Evolutionary conservation across 1,140 invertebrate species (phyloP), one percentile per base, ranked within the genome.

Genomic region (Aphaenogaster ashmeadi): DNA sequence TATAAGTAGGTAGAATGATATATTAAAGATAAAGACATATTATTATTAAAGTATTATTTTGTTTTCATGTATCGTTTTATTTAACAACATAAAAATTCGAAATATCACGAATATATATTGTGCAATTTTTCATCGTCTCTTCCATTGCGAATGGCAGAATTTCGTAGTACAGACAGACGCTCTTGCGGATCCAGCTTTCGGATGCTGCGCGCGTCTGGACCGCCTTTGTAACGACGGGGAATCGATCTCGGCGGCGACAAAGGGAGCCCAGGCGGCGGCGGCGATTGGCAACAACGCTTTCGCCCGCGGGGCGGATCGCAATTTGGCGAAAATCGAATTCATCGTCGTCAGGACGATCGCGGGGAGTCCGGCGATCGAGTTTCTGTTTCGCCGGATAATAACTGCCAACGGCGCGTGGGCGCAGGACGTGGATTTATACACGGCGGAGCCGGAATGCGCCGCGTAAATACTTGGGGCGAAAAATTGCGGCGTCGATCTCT

Each of bases 321-420:
- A 84, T 74, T 84, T 75, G 54, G 18, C 41, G 80, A 84, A 62
- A 75, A 84, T 84, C 54, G 69, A 84, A 84, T 75, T 84, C 67
- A 47, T 60, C 44, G 47, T 79, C 52, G 58, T 47, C 62, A 47
- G 27, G 78, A 50, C 18, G 75, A n/a, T 58, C 52, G 27, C 41
- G 41, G 13, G 2, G 6, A 4, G 66, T 5, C 8, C 18, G 9
- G 33, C 54, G 58, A 64, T 62, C 52, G 64, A 21, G 67, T 58
- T 72, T 72, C 79, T 13, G 79, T 72, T 72, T 58, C 66, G 50
- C 15, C 41, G 50, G 72, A 81, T 81, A 84, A 83, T 83, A 83
- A 84, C 69, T 71, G 56, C 21, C 36, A 18, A 13, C 21, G 6
- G 47, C 36, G 44, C 2, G 75, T n/a, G 21, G 38, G 38, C 6